Conservation (phyloP, 2,888 invertebrate species). For the Dione vanillae region DNA sequence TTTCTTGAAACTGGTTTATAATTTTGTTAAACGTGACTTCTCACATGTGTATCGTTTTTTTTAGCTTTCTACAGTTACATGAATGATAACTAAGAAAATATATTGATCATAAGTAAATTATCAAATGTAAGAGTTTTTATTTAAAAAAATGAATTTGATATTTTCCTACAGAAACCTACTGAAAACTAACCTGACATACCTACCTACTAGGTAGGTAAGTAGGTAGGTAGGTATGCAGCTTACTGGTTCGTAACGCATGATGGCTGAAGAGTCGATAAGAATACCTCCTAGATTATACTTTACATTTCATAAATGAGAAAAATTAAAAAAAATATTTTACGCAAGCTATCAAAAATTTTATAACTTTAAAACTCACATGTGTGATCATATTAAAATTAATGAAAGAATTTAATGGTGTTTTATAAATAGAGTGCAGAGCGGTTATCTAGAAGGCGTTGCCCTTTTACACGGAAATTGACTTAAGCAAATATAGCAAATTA, state of each 20-base stretch:
- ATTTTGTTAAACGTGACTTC: slow-evolving; percentile 17
- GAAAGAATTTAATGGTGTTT: slow-evolving; percentile 33
- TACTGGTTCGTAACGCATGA: neutral
- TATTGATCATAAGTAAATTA: neutral
- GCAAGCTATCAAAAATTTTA: neutral
- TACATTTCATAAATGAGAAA: neutral
- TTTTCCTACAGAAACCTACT: too few species aligned
- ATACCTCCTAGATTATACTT: neutral
- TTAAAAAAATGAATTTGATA: too few species aligned
- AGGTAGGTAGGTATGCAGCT: too few species aligned
- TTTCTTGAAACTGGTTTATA: slow-evolving; percentile 20
- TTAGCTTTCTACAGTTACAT: slow-evolving; percentile 20
- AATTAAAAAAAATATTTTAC: neutral
- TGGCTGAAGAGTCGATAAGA: neutral
- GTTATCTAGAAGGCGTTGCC: slow-evolving; percentile 50
- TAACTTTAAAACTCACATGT: slow-evolving; percentile 27
- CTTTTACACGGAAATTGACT: slow-evolving; percentile 53
- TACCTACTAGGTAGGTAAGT: too few species aligned
- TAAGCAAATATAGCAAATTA: slow-evolving; percentile 51
- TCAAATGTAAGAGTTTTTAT: neutral
- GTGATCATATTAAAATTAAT: slow-evolving; percentile 21
- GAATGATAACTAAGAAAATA: slow-evolving; percentile 6
- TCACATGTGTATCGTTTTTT: slow-evolving; percentile 22
- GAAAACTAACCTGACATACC: too few species aligned
- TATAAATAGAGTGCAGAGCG: slow-evolving; percentile 37